Evolutionary conservation across 2,113 vertebrate genomes (phyloP), one percentile per base, ranked within the genome.

Genomic region (Pongo pygmaeus): DNA sequence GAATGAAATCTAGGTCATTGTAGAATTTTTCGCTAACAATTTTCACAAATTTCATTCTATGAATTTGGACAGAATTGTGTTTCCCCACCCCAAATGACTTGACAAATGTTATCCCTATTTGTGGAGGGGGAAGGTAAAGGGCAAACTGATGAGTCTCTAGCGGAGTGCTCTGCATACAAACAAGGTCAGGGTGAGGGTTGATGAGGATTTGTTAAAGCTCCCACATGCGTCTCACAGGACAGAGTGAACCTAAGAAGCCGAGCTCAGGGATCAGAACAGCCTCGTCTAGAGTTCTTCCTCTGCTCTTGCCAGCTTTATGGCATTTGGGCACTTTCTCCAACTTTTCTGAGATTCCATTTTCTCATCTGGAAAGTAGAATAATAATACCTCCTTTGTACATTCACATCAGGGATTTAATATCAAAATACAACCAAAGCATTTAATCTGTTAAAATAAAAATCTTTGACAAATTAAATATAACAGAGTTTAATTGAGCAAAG

Each of bases 61-160:
- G 90, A 50, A 75, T 92, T 79, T 38, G 77, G 75, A 57, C 27
- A 69, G 69, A 95, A 96, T 83, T 92, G 84, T 48, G 16, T 94
- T 72, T 78, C 35, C 8, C n/a, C 13, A 43, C 6, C 10, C 23
- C 32, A 27, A 61, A 16, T 30, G 32, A n/a, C 12, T n/a, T 43
- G 30, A 43, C 3, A 35, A 57, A 20, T 23, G 12, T 40, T 55
- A 8, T 16, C 16, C 50, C 25, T 30, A n/a, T 61, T 35, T 79
- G 22, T 13, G 17, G 20, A 67, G 23, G 48, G 70, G 48, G 35
- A 35, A 59, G 55, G 84, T 32, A 50, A 78, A 69, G 38, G 3
- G 3, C 2, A n/a, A 57, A 30, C 1, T 2, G 8, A 20, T 8
- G 20, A 59, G 40, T 72, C 22, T 64, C 43, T n/a, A 32, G 69